Base-by-base conservation (phyloP, 2,113 vertebrate genomes). In the Zeus faber region DNA sequence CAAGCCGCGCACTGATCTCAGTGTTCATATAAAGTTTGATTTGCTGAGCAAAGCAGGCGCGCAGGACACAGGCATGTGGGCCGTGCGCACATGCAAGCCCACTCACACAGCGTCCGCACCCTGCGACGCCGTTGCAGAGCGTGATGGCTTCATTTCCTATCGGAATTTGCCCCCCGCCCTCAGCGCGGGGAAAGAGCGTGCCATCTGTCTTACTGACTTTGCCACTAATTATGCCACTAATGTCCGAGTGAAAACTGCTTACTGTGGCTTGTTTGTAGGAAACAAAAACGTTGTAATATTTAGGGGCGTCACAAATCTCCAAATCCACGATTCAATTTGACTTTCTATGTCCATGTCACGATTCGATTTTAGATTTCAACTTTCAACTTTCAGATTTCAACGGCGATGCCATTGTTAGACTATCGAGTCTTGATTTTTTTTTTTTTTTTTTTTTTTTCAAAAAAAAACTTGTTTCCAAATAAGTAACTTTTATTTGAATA, bases 11-110 rank as follows among this genome's bases (percentile, higher is more conserved):
- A 58, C 58, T 65, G 74, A 86, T 86, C 72, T 71, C 49, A 62
- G 55, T 73, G 63, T 76, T 83, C 77, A 63, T 74, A 79, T 66
- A 73, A 78, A 83, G 72, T 76, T 80, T 70, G 54, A 73, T 83
- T 83, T 80, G 76, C 62, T 60, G 52, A 84, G 26, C 26, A 67
- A 78, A 70, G 65, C 71, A 74, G 72, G 68, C 72, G 64, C 82
- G 62, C 58, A 62, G 54, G 43, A 49, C 17, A 24, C 14, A 25
- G 46, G 7, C 27, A 57, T 18, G 4, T 11, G n/a, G 6, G n/a
- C 1, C 52, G 23, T 17, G 9, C 44, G 39, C 44, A 33, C 20
- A 20, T 9, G 7, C 52, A 22, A n/a, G 14, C 53, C 1, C 21
- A 17, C 40, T 14, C 29, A 21, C 23, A 39, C 45, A 43, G n/a